phyloP scores from a whole-genome alignment of 1,140 invertebrate genomes.

The Carcinoscorpius rotundicauda region DNA sequence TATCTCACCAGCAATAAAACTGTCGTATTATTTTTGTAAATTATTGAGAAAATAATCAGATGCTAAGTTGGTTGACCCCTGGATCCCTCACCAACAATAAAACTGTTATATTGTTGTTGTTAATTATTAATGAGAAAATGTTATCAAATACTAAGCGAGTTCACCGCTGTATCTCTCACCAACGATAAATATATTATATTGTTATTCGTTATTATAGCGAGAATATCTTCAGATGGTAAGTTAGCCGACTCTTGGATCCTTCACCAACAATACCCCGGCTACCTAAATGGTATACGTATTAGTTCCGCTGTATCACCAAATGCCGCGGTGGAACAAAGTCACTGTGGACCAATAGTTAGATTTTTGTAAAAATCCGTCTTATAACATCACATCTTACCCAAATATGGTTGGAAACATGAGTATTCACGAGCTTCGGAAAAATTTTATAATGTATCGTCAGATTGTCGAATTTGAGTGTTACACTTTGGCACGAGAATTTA shows the following conservation, averaged over 20 bases:
- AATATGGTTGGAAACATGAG: slow-evolving; percentile 55
- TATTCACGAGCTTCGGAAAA: slow-evolving; percentile 52
- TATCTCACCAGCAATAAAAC: no score
- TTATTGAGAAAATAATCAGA: no score
- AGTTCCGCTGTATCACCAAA: slow-evolving; percentile 29
- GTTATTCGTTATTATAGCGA: slow-evolving; percentile 3
- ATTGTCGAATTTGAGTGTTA: slow-evolving; percentile 78
- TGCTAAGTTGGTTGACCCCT: no score
- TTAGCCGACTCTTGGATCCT: slow-evolving; percentile 19
- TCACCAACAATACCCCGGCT: slow-evolving; percentile 22
- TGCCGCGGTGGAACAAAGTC: slow-evolving; percentile 35
- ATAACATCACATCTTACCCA: slow-evolving; percentile 70
- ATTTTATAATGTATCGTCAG: slow-evolving; percentile 66
- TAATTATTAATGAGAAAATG: no score
- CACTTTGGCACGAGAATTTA: slow-evolving; percentile 65
- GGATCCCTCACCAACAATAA: no score
- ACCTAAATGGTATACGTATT: slow-evolving; percentile 32
- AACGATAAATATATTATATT: no score
- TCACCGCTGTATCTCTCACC: no score
- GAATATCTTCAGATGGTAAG: slow-evolving; percentile 15
- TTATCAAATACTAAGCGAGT: no score
- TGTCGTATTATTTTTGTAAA: no score
- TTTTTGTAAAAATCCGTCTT: slow-evolving; percentile 52
- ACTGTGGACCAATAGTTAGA: slow-evolving; percentile 49
- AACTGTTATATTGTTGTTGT: no score